These are phyloP conservation scores for Eulemur rubriventer DNA, from an alignment of 2,797 vertebrate species.

Conservation along the genomic window DNA sequence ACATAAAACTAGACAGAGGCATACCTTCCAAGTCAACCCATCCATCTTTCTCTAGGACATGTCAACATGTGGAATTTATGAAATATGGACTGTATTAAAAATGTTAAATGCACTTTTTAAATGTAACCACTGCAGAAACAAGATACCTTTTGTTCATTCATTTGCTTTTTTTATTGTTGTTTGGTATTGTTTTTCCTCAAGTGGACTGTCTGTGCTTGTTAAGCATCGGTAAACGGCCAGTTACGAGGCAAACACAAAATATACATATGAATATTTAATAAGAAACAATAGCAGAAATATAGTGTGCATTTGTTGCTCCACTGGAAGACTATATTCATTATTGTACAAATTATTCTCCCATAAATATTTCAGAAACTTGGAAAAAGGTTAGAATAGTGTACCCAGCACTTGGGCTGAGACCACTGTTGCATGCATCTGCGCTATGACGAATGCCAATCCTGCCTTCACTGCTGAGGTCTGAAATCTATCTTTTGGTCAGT, in stretches of 20 bases:
- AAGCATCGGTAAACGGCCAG: constrained; percentile 64
- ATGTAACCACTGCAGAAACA: constrained; percentile 43
- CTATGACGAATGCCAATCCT: constrained; percentile 66
- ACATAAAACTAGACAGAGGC: constrained; percentile 36
- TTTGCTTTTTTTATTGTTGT: background rate
- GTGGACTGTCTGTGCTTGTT: constrained; percentile 67
- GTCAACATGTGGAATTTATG: constrained; percentile 44
- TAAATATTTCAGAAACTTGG: constrained; percentile 86
- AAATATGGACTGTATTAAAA: constrained; percentile 68
- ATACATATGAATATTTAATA: constrained; percentile 85
- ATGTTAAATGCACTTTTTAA: constrained; percentile 40
- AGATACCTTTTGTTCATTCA: background rate
- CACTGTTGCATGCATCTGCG: constrained; percentile 67
- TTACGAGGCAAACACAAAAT: constrained; percentile 72
- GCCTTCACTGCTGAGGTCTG: constrained; percentile 64
- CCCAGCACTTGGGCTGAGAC: constrained; percentile 75
- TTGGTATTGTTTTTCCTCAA: constrained; percentile 30
- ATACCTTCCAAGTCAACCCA: constrained; percentile 59
- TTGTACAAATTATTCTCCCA: constrained; percentile 83
- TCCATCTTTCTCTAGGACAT: constrained; percentile 49
- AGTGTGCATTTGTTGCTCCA: constrained; percentile 68
- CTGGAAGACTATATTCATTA: constrained; percentile 84
- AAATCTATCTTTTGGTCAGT: constrained; percentile 78
- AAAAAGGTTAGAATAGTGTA: constrained; percentile 67
- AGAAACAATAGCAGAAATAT: constrained; percentile 80